Evolutionary conservation across 1,140 invertebrate genomes (phyloP).

Genomic region (Pomacea maculata): DNA sequence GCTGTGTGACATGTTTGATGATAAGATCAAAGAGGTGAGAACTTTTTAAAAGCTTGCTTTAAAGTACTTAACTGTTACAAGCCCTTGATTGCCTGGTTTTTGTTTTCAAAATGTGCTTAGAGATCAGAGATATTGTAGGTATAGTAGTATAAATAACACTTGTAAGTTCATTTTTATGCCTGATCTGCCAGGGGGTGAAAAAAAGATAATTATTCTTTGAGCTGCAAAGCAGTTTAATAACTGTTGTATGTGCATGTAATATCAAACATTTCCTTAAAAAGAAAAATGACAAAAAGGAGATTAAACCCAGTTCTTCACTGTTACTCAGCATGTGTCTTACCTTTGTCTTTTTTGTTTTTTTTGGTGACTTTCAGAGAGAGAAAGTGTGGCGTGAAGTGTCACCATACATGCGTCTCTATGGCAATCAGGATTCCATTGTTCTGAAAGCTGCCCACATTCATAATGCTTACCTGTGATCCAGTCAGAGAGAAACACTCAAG

Average conservation of each 20-base stretch:
- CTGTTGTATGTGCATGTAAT: no score
- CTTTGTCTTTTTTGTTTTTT: neutral
- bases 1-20: slow-evolving; percentile 66
- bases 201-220: no score
- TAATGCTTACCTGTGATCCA: slow-evolving; percentile 44
- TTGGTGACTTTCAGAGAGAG: slow-evolving; percentile 35
- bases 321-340: neutral
- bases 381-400: slow-evolving; percentile 56
- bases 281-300: no score
- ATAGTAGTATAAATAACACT: neutral
- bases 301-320: no score
- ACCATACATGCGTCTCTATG: slow-evolving; percentile 51
- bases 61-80: neutral
- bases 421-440: slow-evolving; percentile 53
- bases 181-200: no score
- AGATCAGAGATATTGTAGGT: neutral
- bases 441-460: slow-evolving; percentile 55
- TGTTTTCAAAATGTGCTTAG: no score
- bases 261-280: no score
- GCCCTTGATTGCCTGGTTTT: neutral
- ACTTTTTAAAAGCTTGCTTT: neutral
- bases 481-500: neutral
- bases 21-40: slow-evolving; percentile 48
- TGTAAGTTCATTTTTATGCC: no score
- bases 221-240: no score